These are phyloP conservation scores for Hyperopisus bebe DNA, from an alignment of 2,113 vertebrate genomes.

Conservation along the genomic window DNA sequence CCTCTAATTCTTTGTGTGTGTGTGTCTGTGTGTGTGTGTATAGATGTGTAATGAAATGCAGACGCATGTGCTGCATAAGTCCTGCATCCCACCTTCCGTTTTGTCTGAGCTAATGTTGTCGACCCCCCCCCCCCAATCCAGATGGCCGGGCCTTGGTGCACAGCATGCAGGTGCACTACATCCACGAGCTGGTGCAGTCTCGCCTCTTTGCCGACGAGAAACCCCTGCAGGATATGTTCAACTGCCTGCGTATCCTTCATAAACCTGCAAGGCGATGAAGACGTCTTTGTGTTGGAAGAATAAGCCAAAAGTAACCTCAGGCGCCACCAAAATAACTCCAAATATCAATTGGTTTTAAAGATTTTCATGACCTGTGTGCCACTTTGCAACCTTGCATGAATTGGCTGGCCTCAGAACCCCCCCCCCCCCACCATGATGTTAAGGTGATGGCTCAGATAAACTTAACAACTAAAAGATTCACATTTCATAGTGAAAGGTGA, in stretches of 20 bases:
- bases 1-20: not conserved
- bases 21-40: not conserved
- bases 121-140: slow-evolving; percentile 36
- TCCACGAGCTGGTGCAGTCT: slow-evolving; percentile 94
- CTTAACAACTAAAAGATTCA: not conserved
- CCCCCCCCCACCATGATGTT: not conserved
- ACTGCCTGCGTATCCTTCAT: slow-evolving; percentile 93
- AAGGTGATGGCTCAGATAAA: not conserved
- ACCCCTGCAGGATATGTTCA: slow-evolving; percentile 98
- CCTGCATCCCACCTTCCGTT: not conserved
- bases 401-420: not conserved
- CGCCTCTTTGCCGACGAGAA: slow-evolving; percentile 95
- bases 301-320: not conserved
- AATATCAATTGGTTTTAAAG: not conserved
- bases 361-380: not conserved
- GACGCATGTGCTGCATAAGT: not conserved
- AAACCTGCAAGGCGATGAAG: not conserved
- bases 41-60: not conserved
- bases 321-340: not conserved
- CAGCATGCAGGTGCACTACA: slow-evolving; percentile 94
- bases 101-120: not conserved
- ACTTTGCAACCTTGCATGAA: not conserved
- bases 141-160: slow-evolving; percentile 93
- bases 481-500: not conserved
- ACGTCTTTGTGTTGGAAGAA: not conserved